Base-by-base conservation (phyloP, 2,113 vertebrate species). In the Pongo abelii region DNA sequence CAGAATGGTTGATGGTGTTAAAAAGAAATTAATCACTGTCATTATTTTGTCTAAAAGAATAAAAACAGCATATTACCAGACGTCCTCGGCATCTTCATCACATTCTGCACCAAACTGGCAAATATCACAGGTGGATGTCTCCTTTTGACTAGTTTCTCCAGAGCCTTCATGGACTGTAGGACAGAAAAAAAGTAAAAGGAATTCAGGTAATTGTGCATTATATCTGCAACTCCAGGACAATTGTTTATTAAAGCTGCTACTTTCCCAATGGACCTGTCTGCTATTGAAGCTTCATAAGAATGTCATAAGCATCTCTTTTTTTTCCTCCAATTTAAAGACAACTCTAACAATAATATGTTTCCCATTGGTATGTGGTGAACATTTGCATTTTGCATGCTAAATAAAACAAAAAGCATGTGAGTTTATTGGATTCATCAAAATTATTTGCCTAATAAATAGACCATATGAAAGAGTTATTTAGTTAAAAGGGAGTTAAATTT, bases 41-140 rank as follows among this genome's bases (percentile, higher is more conserved):
- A 84, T 13, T 40, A 22, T 55, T 93, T 88, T 79, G 22, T 72
- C 74, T 87, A 75, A 80, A 88, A 91, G 30, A 85, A 59, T 55
- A 57, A 72, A 77, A 88, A 83, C 4, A 69, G 43, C 9, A 22
- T 11, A 18, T 93, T 99, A 99, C 99, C 99, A 99, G 96, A 99
- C 99, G 88, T 99, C 99, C 97, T 99, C 99, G 18, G 99, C 99
- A 59, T 99, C 99, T 98, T 99, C 99, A 2, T 99, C 99, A 48
- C 99, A 99, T 98, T 99, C 99, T 0, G 99, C 99, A 69, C 99
- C 99, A 89, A 99, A 99, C 98, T 99, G 99, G 98, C 99, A 99
- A 98, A 99, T 99, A 98, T 99, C 99, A 98, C 99, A 99, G 97
- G 99, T 99, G 97, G 99, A 99, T 38, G 99, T 99, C 98, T 99